Evolutionary conservation across 1,140 invertebrate species (phyloP), one percentile per base, ranked within the genome.

Genomic region (Drosophila sp.): DNA sequence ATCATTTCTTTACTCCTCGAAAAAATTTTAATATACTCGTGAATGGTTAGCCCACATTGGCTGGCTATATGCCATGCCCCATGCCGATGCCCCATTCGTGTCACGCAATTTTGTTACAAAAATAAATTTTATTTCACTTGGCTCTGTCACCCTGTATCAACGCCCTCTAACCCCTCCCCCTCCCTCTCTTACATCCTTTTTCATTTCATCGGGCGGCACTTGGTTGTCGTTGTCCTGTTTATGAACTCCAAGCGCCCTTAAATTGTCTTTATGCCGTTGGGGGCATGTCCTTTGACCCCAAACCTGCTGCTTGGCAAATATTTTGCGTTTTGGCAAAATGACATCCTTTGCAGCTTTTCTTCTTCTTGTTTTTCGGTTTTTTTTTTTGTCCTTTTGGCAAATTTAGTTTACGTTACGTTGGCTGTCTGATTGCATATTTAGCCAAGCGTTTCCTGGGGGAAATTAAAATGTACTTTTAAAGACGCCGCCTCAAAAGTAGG

Each of bases 181-280:
- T 30, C 4, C 4, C 3, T 47, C 25, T 27, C 5, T 10, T 35
- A 17, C 69, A 58, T 67, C 80, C 72, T 80, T 84, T 80, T 80
- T 79, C 76, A 84, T 84, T 79, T 72, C 72, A 84, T 72, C 80
- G 66, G 70, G 72, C 70, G 23, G 72, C 70, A 7, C 5, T 50
- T 50, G 23, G 44, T 50, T 50, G 44, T 50, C 44, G 80, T 50
- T 23, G 80, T 57, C 76, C 73, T 71, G 73, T 83, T 87, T 87
- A 87, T 87, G 84, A 87, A 87, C 83, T 87, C 61, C 64, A 30
- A 50, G 50, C 38, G 54, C 72, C 68, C 79, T 73, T 87, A 89
- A 87, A 87, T 87, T 87, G 84, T 85, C 80, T 84, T 85, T 72
- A 76, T 80, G 80, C 81, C 80, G 76, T 63, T 62, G 76, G 80